Conservation (phyloP, 2,797 vertebrate genomes). For the Spea hammondii region DNA sequence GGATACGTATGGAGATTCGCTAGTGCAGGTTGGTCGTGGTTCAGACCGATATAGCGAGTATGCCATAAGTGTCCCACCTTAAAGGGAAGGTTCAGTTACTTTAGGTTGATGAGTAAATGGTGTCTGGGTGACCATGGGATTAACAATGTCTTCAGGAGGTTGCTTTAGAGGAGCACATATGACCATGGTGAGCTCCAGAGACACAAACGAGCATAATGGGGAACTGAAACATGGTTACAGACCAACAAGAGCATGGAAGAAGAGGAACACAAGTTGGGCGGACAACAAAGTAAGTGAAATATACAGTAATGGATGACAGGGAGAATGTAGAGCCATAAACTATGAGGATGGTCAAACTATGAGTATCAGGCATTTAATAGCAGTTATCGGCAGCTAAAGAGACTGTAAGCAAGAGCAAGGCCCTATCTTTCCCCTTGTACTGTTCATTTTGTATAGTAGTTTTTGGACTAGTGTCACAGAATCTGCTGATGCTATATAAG, state of each 20-base stretch:
- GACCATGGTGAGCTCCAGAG: not conserved
- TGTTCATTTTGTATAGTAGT: too few species aligned
- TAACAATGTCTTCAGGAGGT: not conserved
- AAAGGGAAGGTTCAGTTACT: not conserved
- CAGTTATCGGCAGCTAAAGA: too few species aligned
- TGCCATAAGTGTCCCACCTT: not conserved
- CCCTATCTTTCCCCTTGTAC: too few species aligned
- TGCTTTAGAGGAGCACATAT: not conserved
- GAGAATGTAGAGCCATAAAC: too few species aligned
- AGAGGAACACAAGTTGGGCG: not conserved
- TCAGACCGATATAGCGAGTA: not conserved
- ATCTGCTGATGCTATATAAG: too few species aligned
- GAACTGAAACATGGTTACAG: not conserved
- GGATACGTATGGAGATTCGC: not conserved
- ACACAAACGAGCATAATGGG: too few species aligned
- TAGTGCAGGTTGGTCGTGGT: not conserved
- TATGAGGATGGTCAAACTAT: too few species aligned
- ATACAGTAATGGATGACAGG: not conserved
- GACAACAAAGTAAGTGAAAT: not conserved
- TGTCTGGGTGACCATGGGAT: not conserved
- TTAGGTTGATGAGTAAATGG: not conserved
- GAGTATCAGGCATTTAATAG: too few species aligned
- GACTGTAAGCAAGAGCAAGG: too few species aligned
- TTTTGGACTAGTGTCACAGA: too few species aligned
- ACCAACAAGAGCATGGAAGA: not conserved